Conservation (phyloP, 2,797 vertebrate genomes). For the Acanthurus lineatus region DNA sequence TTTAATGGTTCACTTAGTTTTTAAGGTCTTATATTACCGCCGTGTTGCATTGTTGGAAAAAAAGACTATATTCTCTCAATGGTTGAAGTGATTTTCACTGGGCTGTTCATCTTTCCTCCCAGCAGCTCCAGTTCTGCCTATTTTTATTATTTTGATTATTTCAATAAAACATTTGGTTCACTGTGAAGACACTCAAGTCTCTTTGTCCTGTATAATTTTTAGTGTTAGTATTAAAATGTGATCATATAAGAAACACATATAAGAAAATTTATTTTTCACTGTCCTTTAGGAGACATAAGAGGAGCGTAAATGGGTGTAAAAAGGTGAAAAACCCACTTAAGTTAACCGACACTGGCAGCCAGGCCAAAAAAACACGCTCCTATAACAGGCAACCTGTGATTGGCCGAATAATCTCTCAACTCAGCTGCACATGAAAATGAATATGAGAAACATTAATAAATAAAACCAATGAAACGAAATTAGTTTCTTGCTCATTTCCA, state of each 20-base stretch:
- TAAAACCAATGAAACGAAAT: background rate
- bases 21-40: too few relatives aligned
- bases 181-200: too few relatives aligned
- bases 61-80: too few relatives aligned
- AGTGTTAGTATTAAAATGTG: background rate
- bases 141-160: too few relatives aligned
- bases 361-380: background rate
- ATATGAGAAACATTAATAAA: conserved; percentile 11
- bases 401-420: conserved; percentile 8
- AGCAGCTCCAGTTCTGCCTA: too few relatives aligned
- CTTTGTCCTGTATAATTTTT: too few relatives aligned
- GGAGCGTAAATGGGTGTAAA: background rate
- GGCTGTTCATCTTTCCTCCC: too few relatives aligned
- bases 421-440: background rate
- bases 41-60: too few relatives aligned
- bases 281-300: background rate
- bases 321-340: background rate
- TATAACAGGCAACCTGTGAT: conserved; percentile 12
- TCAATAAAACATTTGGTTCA: too few relatives aligned
- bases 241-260: background rate
- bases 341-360: conserved; percentile 16
- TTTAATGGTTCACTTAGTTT: too few relatives aligned
- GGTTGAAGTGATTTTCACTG: too few relatives aligned
- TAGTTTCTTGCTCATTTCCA: background rate
- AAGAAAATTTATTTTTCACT: background rate